Base-by-base conservation (phyloP, 2,797 vertebrate genomes). In the Salarias fasciatus region DNA sequence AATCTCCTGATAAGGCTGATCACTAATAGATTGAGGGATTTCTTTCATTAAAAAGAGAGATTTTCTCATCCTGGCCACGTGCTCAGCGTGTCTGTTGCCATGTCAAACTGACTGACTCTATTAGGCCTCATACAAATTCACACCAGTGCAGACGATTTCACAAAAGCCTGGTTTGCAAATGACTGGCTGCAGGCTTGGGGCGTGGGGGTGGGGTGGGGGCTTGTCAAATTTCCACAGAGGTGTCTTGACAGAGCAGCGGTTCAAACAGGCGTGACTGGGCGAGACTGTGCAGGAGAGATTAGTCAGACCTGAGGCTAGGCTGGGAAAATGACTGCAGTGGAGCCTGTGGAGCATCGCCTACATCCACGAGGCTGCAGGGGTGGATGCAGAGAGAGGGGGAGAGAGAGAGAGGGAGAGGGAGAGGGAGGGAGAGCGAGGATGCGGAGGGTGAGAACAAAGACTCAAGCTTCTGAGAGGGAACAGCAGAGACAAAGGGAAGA, bases 371-470 rank as follows among this genome's bases (percentile, higher is more conserved):
- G 74, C 82, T 88, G 77, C 83, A 87, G 83, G 76, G 79, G 68
- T 58, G 78, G 77, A 81, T 64, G 72, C 78, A 80, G 77, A 74
- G 47, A 56, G 45, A 68, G 13, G 58, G 18, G 53, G 36, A 57
- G 36, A 51, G 54, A 44, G 55, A 48, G 52, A 41, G 37, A 18
- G 42, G 38, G 49, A 28, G n/a, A 44, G 52, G 38, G 40, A 36
- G 24, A 37, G 38, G 51, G 48, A 24, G 24, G 36, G 11, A 38
- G 36, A 38, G 36, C 9, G 52, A 41, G 46, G 49, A 76, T 65
- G 75, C 56, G 6, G 74, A 80, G 62, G 44, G 45, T 44, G 53
- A 86, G 84, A 89, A 92, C 86, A 91, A 91, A 90, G 88, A 82
- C 53, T 18, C 40, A 7, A 49, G 60, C 31, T 37, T 74, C 12